Evolutionary conservation across 2,113 vertebrate species (phyloP).

Genomic region (Cyphotilapia sp.): DNA sequence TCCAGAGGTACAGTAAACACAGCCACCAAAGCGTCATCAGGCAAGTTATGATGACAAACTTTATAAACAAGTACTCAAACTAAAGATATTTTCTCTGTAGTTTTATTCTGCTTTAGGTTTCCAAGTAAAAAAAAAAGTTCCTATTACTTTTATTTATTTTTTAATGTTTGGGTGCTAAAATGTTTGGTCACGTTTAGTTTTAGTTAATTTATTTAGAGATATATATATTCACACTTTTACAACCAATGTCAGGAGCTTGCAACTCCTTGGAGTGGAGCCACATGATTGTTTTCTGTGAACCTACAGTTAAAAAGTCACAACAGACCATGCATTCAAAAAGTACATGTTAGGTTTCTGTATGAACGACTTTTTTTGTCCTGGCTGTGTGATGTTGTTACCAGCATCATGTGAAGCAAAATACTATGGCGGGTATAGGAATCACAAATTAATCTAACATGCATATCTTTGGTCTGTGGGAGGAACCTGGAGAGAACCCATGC

Average conservation of each 20-base stretch:
- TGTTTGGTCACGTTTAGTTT: not conserved
- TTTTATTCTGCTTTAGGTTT: not conserved
- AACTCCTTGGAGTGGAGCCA: not conserved
- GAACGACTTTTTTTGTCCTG: not conserved
- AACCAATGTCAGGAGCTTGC: accelerated
- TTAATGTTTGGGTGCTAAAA: not conserved
- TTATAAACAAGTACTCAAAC: not conserved
- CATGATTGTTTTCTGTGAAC: not conserved
- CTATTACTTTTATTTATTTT: not conserved
- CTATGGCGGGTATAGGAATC: not conserved
- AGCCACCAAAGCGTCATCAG: not conserved
- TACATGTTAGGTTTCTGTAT: not conserved
- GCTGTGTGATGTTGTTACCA: not conserved
- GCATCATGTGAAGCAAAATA: not conserved
- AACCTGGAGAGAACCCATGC: accelerated
- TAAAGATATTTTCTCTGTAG: not conserved
- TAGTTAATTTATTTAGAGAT: not conserved
- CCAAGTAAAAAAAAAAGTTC: not conserved
- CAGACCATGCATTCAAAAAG: not conserved
- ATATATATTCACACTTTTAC: not conserved
- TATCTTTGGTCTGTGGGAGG: not conserved
- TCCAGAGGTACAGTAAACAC: too few species aligned
- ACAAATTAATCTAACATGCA: not conserved
- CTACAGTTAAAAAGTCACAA: not conserved
- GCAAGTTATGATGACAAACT: not conserved